Conservation (phyloP, 2,888 invertebrate genomes). For the Byasa hedistus region DNA sequence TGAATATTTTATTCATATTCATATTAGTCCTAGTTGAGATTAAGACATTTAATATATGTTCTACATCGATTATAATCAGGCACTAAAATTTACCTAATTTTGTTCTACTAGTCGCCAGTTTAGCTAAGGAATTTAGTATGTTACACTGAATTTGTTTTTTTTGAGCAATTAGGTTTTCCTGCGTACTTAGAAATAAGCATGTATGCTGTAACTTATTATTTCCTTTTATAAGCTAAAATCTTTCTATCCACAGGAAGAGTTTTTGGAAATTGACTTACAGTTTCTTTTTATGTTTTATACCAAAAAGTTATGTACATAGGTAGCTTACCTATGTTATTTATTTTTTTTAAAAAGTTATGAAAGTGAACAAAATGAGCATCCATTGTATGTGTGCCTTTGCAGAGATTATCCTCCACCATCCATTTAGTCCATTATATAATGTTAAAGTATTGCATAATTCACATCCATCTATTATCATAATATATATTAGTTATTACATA, state of each 20-base stretch:
- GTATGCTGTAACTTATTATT: background rate
- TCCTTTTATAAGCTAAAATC: background rate
- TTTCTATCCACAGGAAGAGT: background rate
- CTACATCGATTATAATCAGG: slow-evolving; percentile 32
- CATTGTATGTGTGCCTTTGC: slow-evolving; percentile 64
- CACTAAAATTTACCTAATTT: slow-evolving; percentile 36
- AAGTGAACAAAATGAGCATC: slow-evolving; percentile 31
- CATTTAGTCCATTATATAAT: slow-evolving; percentile 54
- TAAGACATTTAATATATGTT: slow-evolving; percentile 33
- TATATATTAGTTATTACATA: slow-evolving; percentile 32
- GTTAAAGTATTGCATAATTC: slow-evolving; percentile 36
- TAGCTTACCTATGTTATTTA: slow-evolving; percentile 29
- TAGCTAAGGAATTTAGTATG: slow-evolving; percentile 33
- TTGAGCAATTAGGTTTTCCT: slow-evolving; percentile 6
- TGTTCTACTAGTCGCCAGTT: slow-evolving; percentile 43
- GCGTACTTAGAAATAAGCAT: slow-evolving; percentile 3
- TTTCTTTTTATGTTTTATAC: slow-evolving; percentile 29
- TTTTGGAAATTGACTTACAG: background rate
- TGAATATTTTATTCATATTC: slow-evolving; percentile 36
- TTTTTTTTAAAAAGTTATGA: slow-evolving; percentile 26
- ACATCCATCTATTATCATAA: slow-evolving; percentile 47
- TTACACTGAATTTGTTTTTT: slow-evolving; percentile 1
- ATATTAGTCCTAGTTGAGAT: slow-evolving; percentile 36
- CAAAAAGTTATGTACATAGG: slow-evolving; percentile 30
- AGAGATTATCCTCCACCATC: slow-evolving; percentile 60